Base-by-base conservation (phyloP, 2,888 invertebrate genomes). In the Stegana nigrithorax region DNA sequence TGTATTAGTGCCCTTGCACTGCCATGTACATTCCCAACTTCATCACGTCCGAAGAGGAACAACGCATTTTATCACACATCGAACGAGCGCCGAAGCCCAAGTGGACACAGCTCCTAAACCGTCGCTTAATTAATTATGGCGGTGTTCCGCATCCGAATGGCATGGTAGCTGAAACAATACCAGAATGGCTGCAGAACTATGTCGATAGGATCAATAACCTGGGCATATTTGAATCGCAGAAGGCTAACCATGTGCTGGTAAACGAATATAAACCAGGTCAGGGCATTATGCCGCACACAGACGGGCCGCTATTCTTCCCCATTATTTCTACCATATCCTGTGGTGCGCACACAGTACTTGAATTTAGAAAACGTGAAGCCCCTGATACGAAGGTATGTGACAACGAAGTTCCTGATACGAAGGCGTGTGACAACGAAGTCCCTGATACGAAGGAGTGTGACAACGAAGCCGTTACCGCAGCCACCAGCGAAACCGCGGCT, bases 101-200 rank as follows among this genome's bases (percentile, higher is more conserved):
- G 86, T 99, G 99, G 99, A 96, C 96, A 1, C 93, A 93, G 81
- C 87, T 99, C 42, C 90, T 92, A 19, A 93, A 96, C 82, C 89
- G 98, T 68, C 89, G 97, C 67, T 88, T 99, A n/a, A 97, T 98
- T 83, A 98, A 98, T 85, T 99, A 98, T 91, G 98, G 98, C 23
- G 98, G 98, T 0, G 87, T 97, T 61, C 97, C 98, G 0, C 96
- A 96, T 83, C 90, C 89, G 14, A 96, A 95, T 79, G 97, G 96
- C 63, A 96, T 98, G 95, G 90, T 98, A 67, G 91, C 93, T 0
- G 97, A 98, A 85, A 87, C 89, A 67, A 91, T 98, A 70, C 98
- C 98, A 1, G 75, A 85, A 83, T 97, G 97, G 97, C 87, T 98
- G 27, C 88, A 90, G 72, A 85, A 80, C 14, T 93, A 92, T 78